Percentiles rank a stretch among this genome's conserved stretches.
Evolutionary conservation across 2,113 vertebrate species (phyloP).

Genomic region (Sebastes fasciatus): DNA sequence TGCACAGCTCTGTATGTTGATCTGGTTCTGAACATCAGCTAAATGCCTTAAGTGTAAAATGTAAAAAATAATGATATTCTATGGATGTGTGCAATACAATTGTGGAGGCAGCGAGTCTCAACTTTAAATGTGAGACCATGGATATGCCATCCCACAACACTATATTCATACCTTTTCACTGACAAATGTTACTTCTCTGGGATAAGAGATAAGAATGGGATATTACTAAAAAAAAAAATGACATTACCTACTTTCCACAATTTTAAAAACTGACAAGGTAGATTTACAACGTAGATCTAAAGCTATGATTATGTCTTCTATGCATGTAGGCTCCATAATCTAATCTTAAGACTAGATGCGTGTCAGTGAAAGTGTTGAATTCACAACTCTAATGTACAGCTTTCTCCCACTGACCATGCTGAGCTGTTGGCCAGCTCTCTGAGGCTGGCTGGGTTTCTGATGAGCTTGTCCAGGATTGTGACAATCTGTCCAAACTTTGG

Average conservation of each 20-base stretch:
- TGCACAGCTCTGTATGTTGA: neutral
- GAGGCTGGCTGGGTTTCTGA: constrained; percentile 85
- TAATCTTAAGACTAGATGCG: neutral
- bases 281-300: neutral
- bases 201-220: neutral
- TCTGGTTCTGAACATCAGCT: constrained; percentile 32
- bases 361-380: constrained; percentile 8
- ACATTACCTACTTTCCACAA: neutral
- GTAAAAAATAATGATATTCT: constrained; percentile 32
- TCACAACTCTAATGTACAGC: neutral
- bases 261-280: constrained; percentile 4
- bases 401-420: constrained; percentile 77
- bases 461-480: constrained; percentile 87
- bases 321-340: neutral
- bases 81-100: constrained; percentile 11
- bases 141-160: neutral
- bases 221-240: neutral
- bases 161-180: constrained; percentile 17
- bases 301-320: neutral
- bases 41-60: constrained; percentile 30
- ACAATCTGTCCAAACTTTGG: constrained; percentile 88
- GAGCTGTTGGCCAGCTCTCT: constrained; percentile 86
- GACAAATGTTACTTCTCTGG: constrained; percentile 8
- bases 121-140: constrained; percentile 10
- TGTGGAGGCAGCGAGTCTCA: constrained; percentile 12